Conservation (phyloP, 2,113 vertebrate species). For the Aviceda subcristata region DNA sequence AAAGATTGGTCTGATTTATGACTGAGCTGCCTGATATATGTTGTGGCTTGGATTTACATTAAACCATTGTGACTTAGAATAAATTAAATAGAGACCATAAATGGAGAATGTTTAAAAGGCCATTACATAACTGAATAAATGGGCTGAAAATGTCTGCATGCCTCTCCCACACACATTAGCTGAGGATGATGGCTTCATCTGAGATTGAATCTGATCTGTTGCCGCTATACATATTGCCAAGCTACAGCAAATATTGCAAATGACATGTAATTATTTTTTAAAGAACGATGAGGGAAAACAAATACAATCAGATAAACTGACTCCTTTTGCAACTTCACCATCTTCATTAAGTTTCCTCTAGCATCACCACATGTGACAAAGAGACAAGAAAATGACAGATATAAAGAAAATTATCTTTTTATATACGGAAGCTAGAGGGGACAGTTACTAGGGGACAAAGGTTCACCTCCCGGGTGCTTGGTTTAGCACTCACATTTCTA, state of each 20-base stretch:
- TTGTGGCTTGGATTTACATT: not conserved
- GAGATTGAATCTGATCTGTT: not conserved
- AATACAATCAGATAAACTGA: slow-evolving; percentile 1
- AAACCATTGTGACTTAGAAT: not conserved
- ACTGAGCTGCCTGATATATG: not conserved
- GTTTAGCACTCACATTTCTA: not conserved
- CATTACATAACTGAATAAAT: slow-evolving; percentile 4
- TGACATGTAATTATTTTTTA: not conserved
- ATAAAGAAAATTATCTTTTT: not conserved
- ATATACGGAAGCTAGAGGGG: not conserved
- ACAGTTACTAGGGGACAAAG: not conserved
- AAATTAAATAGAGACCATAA: not conserved
- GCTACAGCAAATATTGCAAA: slow-evolving; percentile 20
- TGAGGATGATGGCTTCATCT: not conserved
- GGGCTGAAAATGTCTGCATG: slow-evolving; percentile 8
- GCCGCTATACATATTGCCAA: not conserved
- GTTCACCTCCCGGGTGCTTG: not conserved
- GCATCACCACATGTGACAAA: not conserved
- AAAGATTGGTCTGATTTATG: not conserved
- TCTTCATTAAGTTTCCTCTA: not conserved
- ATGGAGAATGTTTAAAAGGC: not conserved
- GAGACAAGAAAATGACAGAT: not conserved
- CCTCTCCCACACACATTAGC: not conserved
- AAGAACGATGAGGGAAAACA: not conserved
- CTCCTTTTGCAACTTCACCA: not conserved